Evolutionary conservation across 2,888 invertebrate species (phyloP).

Genomic region (Chelonus formosanus): DNA sequence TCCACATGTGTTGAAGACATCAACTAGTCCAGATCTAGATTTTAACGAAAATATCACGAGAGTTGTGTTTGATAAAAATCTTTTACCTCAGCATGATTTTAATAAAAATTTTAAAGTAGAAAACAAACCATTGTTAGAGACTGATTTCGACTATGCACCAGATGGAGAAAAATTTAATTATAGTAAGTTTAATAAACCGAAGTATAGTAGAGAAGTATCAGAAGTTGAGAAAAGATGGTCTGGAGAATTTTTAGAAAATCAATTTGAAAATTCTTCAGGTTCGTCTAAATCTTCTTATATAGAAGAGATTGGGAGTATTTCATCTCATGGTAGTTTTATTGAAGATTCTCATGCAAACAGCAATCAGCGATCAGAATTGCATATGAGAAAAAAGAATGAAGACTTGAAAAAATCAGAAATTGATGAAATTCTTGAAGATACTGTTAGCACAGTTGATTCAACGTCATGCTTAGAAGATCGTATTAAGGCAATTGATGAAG

Average conservation of each 20-base stretch:
- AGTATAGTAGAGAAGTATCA: slow-evolving; percentile 53
- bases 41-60: slow-evolving; percentile 45
- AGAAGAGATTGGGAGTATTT: slow-evolving; percentile 56
- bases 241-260: slow-evolving; percentile 54
- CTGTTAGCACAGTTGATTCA: slow-evolving; percentile 54
- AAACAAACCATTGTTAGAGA: slow-evolving; percentile 45
- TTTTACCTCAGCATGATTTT: slow-evolving; percentile 50
- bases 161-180: slow-evolving; percentile 40
- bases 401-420: slow-evolving; percentile 24
- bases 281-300: slow-evolving; percentile 58
- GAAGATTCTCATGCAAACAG: slow-evolving; percentile 32
- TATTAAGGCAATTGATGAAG: slow-evolving; percentile 49
- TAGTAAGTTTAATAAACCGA: slow-evolving; percentile 36
- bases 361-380: slow-evolving; percentile 1
- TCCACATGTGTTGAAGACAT: slow-evolving; percentile 31
- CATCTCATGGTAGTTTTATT: slow-evolving; percentile 51
- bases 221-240: slow-evolving; percentile 60
- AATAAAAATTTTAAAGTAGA: slow-evolving; percentile 51
- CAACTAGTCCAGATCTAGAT: slow-evolving; percentile 38
- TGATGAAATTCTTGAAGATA: slow-evolving; percentile 44
- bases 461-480: slow-evolving; percentile 55
- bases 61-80: slow-evolving; percentile 50
- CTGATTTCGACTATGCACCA: slow-evolving; percentile 45
- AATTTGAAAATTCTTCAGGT: slow-evolving; percentile 53
- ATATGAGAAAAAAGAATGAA: slow-evolving; percentile 18